Base-by-base conservation (phyloP, 2,797 vertebrate genomes). In the Parauchenoglanis punctatus region DNA sequence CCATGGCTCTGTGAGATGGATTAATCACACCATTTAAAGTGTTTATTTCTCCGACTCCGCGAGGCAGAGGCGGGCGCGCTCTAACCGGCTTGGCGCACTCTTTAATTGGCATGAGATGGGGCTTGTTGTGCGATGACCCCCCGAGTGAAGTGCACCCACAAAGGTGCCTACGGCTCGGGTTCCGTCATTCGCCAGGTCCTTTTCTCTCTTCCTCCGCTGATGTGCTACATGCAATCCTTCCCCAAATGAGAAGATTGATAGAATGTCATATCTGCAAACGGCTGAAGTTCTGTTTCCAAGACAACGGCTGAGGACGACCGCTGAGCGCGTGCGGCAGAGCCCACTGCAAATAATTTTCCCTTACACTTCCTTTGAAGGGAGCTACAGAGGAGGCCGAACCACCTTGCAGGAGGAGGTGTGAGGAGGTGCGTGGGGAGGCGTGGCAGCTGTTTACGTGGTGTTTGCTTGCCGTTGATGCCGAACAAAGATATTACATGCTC, bases 11-110 rank as follows among this genome's bases (percentile, higher is more conserved):
- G 91, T 86, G 89, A 92, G 91, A 93, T 93, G 93, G 91, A 93
- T 92, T 94, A 94, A 94, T 95, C 93, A 92, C 92, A 92, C 85
- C 85, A 89, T 93, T 93, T 89, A 87, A 93, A 92, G 90, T 94
- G 67, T 93, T 95, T 94, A 89, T 93, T 91, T 93, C 93, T 90
- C 90, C 89, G 91, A 91, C 87, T 87, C 92, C 90, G 89, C 85
- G 77, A 95, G 92, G 94, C 92, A 94, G 95, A 93, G 85, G 87
- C 77, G 80, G 86, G 65, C 68, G 58, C 54, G 76, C 87, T 90
- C 75, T 88, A 89, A 89, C 88, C n/a, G 59, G 87, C 87, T 91
- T 85, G 89, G 88, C 87, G 86, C 76, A 54, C 75, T 80, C 73
- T 88, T 87, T 91, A 91, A 92, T 91, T 90, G 88, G 89, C 89